These are phyloP conservation scores for Drosophila ambigua DNA, from an alignment of 1,140 invertebrate species.

Conservation along the genomic window DNA sequence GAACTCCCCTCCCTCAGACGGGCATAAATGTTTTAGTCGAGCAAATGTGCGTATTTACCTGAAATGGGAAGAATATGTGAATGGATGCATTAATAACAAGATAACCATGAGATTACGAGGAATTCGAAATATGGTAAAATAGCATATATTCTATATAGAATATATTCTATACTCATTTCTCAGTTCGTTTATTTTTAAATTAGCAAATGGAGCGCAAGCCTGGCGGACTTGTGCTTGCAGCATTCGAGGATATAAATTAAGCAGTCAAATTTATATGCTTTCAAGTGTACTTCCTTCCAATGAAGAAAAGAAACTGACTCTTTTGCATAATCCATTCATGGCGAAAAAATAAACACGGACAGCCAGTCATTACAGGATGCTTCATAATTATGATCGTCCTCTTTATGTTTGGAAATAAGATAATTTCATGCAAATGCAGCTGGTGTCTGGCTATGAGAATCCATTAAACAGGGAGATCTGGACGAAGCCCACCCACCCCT, in stretches of 20 bases:
- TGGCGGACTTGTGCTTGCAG: neutral
- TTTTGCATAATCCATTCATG: conserved; percentile 10
- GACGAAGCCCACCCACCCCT: conserved; percentile 6
- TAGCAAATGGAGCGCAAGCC: neutral
- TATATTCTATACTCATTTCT: neutral
- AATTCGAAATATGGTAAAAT: no score
- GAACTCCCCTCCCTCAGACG: conserved; percentile 19
- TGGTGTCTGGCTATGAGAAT: conserved; percentile 58
- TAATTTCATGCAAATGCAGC: conserved; percentile 61
- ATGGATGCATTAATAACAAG: neutral
- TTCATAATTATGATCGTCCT: conserved; percentile 29
- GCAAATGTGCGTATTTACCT: conserved; percentile 9
- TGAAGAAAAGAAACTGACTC: neutral
- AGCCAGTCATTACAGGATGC: conserved; percentile 19
- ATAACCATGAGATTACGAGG: no score
- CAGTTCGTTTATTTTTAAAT: neutral
- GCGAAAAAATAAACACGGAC: conserved; percentile 18
- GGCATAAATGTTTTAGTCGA: neutral
- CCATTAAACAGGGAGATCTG: conserved; percentile 49
- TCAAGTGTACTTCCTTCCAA: neutral
- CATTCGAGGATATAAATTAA: no score
- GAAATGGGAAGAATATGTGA: neutral
- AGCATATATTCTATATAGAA: no score
- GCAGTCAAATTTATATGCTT: no score
- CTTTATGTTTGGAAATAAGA: conserved; percentile 1